Conservation (phyloP, 2,113 vertebrate species). For the Phrynosoma blainvillii region DNA sequence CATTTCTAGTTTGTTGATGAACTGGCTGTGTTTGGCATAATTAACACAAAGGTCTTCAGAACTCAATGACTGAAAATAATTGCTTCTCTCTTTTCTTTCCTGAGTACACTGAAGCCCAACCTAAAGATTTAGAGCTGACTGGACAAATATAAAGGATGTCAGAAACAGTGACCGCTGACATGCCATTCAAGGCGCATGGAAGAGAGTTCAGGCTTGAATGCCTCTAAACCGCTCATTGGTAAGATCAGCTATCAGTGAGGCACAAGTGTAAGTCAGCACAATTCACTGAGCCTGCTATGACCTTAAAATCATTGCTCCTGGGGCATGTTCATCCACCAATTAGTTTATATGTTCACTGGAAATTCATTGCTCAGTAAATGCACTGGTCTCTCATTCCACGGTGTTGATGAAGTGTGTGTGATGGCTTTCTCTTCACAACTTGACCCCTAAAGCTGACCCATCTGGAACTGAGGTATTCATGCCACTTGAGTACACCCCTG, state of each 20-base stretch:
- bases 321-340: slow-evolving; percentile 87
- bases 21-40: slow-evolving; percentile 86
- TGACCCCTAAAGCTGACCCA: slow-evolving; percentile 82
- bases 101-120: slow-evolving; percentile 81
- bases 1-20: slow-evolving; percentile 84
- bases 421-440: slow-evolving; percentile 84
- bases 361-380: slow-evolving; percentile 82
- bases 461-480: slow-evolving; percentile 78
- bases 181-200: slow-evolving; percentile 87
- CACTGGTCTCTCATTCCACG: slow-evolving; percentile 82
- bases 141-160: slow-evolving; percentile 93
- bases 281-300: slow-evolving; percentile 90
- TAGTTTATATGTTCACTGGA: slow-evolving; percentile 82
- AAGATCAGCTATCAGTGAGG: slow-evolving; percentile 90
- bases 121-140: slow-evolving; percentile 93
- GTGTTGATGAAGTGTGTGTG: slow-evolving; percentile 87
- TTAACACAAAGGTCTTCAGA: slow-evolving; percentile 91
- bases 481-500: slow-evolving; percentile 73
- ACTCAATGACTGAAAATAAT: slow-evolving; percentile 95
- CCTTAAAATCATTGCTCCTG: slow-evolving; percentile 88
- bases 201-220: slow-evolving; percentile 86
- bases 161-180: slow-evolving; percentile 88
- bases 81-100: slow-evolving; percentile 91
- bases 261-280: slow-evolving; percentile 86
- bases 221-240: slow-evolving; percentile 85